These are phyloP conservation scores for Lonchura striata DNA, from an alignment of 2,113 vertebrate genomes.

Conservation along the genomic window DNA sequence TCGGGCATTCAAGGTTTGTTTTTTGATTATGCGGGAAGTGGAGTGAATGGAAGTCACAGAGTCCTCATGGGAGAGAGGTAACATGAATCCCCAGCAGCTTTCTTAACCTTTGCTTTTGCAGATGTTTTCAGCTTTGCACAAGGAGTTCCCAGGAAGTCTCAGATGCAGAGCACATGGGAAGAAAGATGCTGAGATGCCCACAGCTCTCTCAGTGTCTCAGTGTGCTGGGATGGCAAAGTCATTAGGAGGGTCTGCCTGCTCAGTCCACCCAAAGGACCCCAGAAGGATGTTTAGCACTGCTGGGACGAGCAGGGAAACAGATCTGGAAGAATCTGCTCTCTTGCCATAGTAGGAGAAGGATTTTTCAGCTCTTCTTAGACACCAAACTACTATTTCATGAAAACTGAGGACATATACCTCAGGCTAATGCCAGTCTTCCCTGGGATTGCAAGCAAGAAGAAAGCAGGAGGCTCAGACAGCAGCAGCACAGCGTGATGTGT, in stretches of 20 bases:
- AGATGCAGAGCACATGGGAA: not conserved
- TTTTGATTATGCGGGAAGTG: slow-evolving; percentile 16
- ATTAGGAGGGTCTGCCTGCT: not conserved
- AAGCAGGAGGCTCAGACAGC: not conserved
- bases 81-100: slow-evolving; percentile 9
- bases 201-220: not conserved
- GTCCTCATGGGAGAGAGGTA: not conserved
- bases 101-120: slow-evolving; percentile 60
- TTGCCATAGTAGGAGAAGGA: not conserved
- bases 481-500: fast-evolving
- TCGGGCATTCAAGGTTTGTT: not conserved
- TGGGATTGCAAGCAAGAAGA: not conserved
- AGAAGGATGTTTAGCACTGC: not conserved
- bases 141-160: slow-evolving; percentile 26
- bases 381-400: not conserved
- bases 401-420: not conserved
- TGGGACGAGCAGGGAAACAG: not conserved
- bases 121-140: slow-evolving; percentile 25
- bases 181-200: not conserved
- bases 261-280: not conserved
- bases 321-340: not conserved
- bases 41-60: not conserved
- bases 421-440: not conserved
- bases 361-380: not conserved
- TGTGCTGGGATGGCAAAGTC: not conserved